Percentiles rank a stretch among this genome's conserved stretches.
Evolutionary conservation across 2,113 vertebrate species (phyloP).

Genomic region (Pteronura brasiliensis): DNA sequence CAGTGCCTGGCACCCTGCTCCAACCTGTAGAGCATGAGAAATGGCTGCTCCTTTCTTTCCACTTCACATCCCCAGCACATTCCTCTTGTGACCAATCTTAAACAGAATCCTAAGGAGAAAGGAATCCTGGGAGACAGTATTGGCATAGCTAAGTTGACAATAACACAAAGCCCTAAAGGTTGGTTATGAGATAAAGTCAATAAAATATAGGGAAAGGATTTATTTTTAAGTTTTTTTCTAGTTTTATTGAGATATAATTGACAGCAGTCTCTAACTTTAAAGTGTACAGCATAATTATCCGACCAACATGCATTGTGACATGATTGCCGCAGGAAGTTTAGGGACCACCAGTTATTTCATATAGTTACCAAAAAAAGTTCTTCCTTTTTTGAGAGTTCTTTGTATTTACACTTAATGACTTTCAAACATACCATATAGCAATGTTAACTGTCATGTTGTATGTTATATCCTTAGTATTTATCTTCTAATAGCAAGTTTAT

Average conservation of each 20-base stretch:
- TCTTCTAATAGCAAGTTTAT: not conserved
- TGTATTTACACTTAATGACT: not conserved
- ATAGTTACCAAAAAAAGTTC: not conserved
- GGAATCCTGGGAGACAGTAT: not conserved
- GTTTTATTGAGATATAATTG: not conserved
- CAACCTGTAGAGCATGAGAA: not conserved
- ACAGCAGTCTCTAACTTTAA: not conserved
- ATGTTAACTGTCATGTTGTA: not conserved
- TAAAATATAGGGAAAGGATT: not conserved
- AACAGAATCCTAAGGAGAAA: not conserved
- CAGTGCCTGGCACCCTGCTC: not conserved
- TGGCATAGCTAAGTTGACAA: accelerated
- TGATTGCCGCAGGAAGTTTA: not conserved
- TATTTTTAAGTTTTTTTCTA: not conserved
- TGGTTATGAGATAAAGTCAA: not conserved
- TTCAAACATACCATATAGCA: not conserved
- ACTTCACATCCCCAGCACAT: not conserved
- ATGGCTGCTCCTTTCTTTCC: not conserved
- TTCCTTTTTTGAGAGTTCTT: not conserved
- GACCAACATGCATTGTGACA: not conserved
- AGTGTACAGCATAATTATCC: not conserved
- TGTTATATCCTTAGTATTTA: not conserved
- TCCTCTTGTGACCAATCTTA: not conserved
- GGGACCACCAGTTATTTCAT: not conserved
- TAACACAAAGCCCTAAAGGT: not conserved